These are phyloP conservation scores for Chironex yamaguchii DNA, from an alignment of 30 jellyfish, hydroid and myxozoan genomes.

Conservation along the genomic window DNA sequence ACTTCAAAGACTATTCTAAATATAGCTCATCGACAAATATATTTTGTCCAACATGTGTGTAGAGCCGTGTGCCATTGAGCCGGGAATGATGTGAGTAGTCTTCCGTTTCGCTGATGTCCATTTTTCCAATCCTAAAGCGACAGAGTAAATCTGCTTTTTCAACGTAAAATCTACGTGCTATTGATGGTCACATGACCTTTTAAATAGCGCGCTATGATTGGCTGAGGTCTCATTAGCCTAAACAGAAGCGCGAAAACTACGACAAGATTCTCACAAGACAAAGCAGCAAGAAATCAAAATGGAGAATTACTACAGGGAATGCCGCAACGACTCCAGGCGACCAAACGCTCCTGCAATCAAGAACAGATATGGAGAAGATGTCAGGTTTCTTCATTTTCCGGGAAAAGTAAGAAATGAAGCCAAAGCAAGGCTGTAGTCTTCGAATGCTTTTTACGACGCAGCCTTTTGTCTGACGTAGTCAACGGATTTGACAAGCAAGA, in stretches of 20 bases:
- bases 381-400: slow-evolving; percentile 31
- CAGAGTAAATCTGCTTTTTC: too few species aligned
- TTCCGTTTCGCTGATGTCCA: too few species aligned
- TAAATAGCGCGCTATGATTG: neutral
- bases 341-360: slow-evolving; percentile 29
- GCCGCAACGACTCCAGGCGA: slow-evolving; percentile 41
- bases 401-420: slow-evolving; percentile 30
- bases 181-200: too few species aligned
- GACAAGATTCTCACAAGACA: neutral
- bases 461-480: slow-evolving; percentile 27
- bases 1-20: too few species aligned
- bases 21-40: too few species aligned
- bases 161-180: too few species aligned
- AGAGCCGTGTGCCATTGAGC: too few species aligned
- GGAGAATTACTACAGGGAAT: neutral
- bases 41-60: too few species aligned
- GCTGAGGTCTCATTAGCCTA: too few species aligned
- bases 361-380: slow-evolving; percentile 32
- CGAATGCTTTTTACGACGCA: slow-evolving; percentile 29
- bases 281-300: neutral
- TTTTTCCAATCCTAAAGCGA: too few species aligned
- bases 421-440: slow-evolving; percentile 29
- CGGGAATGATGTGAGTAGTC: too few species aligned
- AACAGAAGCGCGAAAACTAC: neutral
- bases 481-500: neutral